Evolutionary conservation across 2,888 invertebrate genomes (phyloP), one percentile per base, ranked within the genome.

Genomic region (Cheilosia vernalis): DNA sequence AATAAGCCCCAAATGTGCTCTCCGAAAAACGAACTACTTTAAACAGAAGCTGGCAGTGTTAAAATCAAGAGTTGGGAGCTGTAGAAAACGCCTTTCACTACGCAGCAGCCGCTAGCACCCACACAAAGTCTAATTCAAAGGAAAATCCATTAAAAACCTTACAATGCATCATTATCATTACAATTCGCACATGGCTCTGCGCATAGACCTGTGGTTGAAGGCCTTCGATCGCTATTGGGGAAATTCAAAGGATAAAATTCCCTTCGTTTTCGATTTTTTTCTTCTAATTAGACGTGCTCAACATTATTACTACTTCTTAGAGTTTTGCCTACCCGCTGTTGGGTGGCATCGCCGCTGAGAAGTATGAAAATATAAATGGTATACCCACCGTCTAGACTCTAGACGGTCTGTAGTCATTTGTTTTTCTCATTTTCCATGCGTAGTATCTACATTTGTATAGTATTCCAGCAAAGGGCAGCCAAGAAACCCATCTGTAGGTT

Each of bases 351-450:
- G 19, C 2, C 9, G 10, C 9, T 9, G 9, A 21, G 49, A 10
- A 49, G 21, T 19, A 49, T 49, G 49, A 49, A 33, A 49, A 49
- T 21, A 49, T 49, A 19, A 49, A 49, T 49, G 37, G 10, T 33
- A 7, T 40, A 30, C 30, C 19, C 49, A 49, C 40, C 6, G 42
- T 60, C 60, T 60, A 60, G 60, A 60, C 42, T 60, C 60, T 60
- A 60, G 60, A 60, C 42, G 40, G 1, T 1, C 10, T 13, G 24
- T 24, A 40, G 58, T 40, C 21, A 15, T 24, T 21, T 56, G n/a
- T 55, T 55, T 17, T 55, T 17, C n/a, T 4, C 27, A 30, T 27
- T 30, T n/a, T 27, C 9, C n/a, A 17, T 9, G 30, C 9, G 2
- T 30, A 30, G 9, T 9, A 30, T 17, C 7, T 17, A 17, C 30